These are phyloP conservation scores for Meloidogyne chitwoodi DNA, from an alignment of 1,140 invertebrate genomes.

Conservation along the genomic window DNA sequence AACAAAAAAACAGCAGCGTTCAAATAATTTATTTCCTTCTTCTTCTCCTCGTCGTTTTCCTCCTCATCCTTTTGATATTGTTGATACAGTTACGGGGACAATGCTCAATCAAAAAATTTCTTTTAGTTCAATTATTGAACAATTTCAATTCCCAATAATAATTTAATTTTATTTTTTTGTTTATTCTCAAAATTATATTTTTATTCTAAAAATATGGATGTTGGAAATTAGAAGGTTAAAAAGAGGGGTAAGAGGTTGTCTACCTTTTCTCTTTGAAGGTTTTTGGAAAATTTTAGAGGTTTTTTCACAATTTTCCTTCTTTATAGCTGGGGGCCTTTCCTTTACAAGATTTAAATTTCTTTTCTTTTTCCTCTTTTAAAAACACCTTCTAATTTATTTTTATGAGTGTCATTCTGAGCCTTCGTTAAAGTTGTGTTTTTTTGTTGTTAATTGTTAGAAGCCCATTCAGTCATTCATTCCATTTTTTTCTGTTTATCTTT, in stretches of 20 bases:
- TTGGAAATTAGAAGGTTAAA: no score
- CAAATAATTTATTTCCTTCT: neutral
- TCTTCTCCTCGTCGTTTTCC: neutral
- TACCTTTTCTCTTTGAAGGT: no score
- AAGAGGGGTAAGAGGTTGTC: no score
- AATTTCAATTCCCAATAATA: neutral
- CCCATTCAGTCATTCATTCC: neutral
- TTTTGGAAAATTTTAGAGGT: no score
- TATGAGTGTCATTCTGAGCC: neutral
- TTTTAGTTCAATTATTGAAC: neutral
- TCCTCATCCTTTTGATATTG: conserved; percentile 12
- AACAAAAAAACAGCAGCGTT: neutral
- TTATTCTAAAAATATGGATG: neutral
- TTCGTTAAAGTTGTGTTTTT: neutral
- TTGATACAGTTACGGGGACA: conserved; percentile 3
- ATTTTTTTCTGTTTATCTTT: neutral
- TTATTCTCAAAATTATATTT: neutral
- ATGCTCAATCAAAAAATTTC: neutral
- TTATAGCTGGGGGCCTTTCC: no score
- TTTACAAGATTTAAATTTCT: no score
- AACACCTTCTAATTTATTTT: no score
- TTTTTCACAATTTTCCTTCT: no score
- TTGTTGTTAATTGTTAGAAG: neutral
- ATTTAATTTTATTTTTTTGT: neutral
- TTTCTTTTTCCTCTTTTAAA: no score